Evolutionary conservation across 2,888 invertebrate genomes (phyloP).

Genomic region (Ernsta delagoae): DNA sequence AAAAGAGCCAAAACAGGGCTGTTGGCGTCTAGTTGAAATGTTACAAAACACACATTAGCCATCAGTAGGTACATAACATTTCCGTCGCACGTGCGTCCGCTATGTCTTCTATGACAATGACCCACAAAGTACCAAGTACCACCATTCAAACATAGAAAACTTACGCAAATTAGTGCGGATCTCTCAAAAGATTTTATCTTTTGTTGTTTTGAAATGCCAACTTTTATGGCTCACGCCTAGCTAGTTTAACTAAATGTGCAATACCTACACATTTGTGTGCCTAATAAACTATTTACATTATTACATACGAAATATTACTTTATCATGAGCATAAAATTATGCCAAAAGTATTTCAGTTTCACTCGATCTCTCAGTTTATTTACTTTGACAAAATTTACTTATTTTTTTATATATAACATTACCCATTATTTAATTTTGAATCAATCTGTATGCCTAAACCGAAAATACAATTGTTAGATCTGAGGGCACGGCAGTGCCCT

Average conservation of each 20-base stretch:
- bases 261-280: background rate
- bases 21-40: background rate
- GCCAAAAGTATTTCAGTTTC: no score
- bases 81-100: conserved; percentile 9
- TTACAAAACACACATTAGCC: background rate
- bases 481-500: no score
- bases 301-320: no score
- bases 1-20: no score
- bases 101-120: conserved; percentile 12
- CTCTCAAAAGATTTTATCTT: conserved; percentile 6
- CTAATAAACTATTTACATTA: background rate
- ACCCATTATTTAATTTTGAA: no score
- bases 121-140: conserved; percentile 5
- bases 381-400: no score
- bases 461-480: no score
- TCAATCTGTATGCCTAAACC: no score
- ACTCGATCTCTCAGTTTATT: no score
- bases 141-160: conserved; percentile 3
- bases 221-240: conserved; percentile 2
- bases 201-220: background rate
- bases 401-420: no score
- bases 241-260: background rate
- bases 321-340: no score
- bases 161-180: conserved; percentile 17
- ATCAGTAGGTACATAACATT: background rate